These are phyloP conservation scores for Dione juno DNA, from an alignment of 2,888 invertebrate species.

Conservation along the genomic window DNA sequence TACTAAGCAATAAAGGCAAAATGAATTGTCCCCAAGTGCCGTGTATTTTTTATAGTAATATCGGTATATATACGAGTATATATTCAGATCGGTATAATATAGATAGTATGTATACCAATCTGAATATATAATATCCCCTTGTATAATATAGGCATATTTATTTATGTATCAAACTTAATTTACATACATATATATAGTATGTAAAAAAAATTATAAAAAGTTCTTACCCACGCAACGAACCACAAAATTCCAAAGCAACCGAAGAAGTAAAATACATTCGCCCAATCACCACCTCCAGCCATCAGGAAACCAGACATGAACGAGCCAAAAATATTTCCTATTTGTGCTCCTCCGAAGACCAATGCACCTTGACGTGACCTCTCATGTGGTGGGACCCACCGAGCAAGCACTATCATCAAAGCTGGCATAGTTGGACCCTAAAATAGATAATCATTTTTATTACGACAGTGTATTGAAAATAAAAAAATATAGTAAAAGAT, in stretches of 20 bases:
- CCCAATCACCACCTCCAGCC: constrained; percentile 81
- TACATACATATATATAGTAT: not conserved
- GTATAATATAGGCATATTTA: too few relatives aligned
- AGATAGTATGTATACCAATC: too few relatives aligned
- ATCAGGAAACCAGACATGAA: constrained; percentile 82
- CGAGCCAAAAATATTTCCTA: constrained; percentile 84
- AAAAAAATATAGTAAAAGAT: too few relatives aligned
- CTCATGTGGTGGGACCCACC: constrained; percentile 85
- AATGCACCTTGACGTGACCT: constrained; percentile 84
- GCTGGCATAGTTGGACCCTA: constrained; percentile 90
- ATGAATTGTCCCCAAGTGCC: too few relatives aligned
- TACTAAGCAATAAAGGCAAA: too few relatives aligned
- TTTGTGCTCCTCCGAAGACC: constrained; percentile 84
- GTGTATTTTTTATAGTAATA: too few relatives aligned
- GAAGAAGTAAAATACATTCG: constrained; percentile 84
- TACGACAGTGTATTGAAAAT: too few relatives aligned
- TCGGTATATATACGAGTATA: too few relatives aligned
- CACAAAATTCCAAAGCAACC: constrained; percentile 83
- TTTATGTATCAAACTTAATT: too few relatives aligned
- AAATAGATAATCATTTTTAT: constrained; percentile 46
- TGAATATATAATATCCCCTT: too few relatives aligned
- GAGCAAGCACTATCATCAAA: constrained; percentile 84
- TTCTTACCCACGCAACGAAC: constrained; percentile 80
- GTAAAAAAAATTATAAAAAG: not conserved
- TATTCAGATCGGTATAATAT: too few relatives aligned